A percentile compares a stretch with the other conserved stretches of the same genome.
phyloP scores from a whole-genome alignment of 1,140 invertebrate species.

The Tribolium castaneum region DNA sequence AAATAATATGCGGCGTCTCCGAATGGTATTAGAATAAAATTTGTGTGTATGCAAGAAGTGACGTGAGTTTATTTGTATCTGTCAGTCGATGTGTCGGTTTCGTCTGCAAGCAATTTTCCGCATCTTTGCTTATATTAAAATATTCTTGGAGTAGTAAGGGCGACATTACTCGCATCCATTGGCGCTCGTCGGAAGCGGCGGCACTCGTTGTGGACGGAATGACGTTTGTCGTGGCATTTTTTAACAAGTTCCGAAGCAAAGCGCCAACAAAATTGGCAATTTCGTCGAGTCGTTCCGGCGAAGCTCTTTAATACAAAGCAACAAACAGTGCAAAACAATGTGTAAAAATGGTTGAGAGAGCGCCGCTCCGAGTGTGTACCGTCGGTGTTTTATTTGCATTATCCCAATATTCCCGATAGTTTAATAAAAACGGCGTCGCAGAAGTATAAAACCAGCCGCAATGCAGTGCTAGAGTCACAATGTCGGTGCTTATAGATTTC shows the following conservation, averaged over 20 bases:
- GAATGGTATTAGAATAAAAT: too few relatives aligned
- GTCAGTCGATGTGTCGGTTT: too few relatives aligned
- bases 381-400: slow-evolving; percentile 36
- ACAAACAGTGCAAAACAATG: slow-evolving; percentile 28
- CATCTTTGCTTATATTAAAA: too few relatives aligned
- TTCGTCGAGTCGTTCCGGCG: slow-evolving; percentile 10
- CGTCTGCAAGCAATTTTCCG: too few relatives aligned
- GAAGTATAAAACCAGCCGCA: slow-evolving; percentile 52
- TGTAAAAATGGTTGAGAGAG: slow-evolving; percentile 8
- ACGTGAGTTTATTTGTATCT: too few relatives aligned
- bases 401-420: slow-evolving; percentile 47
- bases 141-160: too few relatives aligned
- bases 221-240: slow-evolving; percentile 13
- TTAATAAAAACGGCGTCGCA: slow-evolving; percentile 37
- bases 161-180: background rate
- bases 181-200: background rate
- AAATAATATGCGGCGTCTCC: too few relatives aligned
- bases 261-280: slow-evolving; percentile 28
- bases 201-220: slow-evolving; percentile 3
- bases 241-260: slow-evolving; percentile 21
- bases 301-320: slow-evolving; percentile 7
- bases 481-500: slow-evolving; percentile 51
- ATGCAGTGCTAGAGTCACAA: slow-evolving; percentile 45
- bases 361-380: background rate
- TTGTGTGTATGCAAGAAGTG: too few relatives aligned